Percentiles rank a stretch among this genome's conserved stretches.
Evolutionary conservation across 2,797 vertebrate species (phyloP).

Genomic region (Streptopelia turtur): DNA sequence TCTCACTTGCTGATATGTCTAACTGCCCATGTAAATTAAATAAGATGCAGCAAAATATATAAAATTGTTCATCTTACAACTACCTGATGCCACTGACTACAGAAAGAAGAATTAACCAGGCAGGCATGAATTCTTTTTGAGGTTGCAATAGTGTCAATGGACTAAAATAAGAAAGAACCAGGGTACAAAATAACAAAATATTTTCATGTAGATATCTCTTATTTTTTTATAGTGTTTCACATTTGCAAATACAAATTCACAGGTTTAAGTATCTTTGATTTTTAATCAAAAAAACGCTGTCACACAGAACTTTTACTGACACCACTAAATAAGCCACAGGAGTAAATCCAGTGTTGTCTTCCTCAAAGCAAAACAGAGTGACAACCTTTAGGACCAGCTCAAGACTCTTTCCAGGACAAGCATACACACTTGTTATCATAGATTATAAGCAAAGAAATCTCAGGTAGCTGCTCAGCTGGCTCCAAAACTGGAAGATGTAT

Average conservation of each 20-base stretch:
- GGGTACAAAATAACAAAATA: neutral
- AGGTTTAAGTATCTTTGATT: neutral
- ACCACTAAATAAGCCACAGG: neutral
- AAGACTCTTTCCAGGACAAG: neutral
- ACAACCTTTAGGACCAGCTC: neutral
- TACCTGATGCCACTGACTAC: conserved; percentile 42
- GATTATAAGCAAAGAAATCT: neutral
- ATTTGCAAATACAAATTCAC: neutral
- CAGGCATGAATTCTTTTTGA: neutral
- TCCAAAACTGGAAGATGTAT: neutral
- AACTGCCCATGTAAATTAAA: conserved; percentile 72
- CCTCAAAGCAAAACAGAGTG: neutral
- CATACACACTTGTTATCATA: neutral
- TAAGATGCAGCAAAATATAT: conserved; percentile 67
- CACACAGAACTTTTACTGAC: neutral
- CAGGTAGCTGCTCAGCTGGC: neutral
- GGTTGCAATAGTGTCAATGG: neutral
- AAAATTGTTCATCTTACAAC: conserved; percentile 61
- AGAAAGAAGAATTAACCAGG: conserved; percentile 36
- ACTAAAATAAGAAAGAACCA: neutral
- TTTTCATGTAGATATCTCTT: neutral
- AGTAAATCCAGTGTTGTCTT: neutral
- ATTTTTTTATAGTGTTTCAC: neutral
- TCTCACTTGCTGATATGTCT: conserved; percentile 62
- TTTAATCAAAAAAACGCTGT: neutral